Evolutionary conservation across 2,113 vertebrate species (phyloP).

Genomic region (Prunella fulvescens): DNA sequence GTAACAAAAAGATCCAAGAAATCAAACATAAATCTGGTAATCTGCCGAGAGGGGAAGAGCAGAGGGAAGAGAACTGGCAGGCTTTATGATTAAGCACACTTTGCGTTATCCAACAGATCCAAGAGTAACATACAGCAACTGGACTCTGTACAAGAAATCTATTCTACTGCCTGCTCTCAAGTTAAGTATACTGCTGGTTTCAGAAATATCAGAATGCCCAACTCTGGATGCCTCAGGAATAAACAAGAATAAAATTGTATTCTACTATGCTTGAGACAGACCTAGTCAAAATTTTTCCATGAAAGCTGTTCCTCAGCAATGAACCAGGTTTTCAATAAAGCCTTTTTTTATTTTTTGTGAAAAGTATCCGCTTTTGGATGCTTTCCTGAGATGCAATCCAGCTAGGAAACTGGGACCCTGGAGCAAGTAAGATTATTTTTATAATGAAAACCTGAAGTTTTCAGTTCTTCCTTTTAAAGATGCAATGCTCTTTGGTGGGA

Average conservation of each 20-base stretch:
- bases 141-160: background rate
- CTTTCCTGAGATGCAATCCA: background rate
- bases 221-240: background rate
- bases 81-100: background rate
- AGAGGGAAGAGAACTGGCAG: constrained; percentile 13
- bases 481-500: background rate
- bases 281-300: background rate
- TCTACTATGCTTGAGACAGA: background rate
- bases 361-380: background rate
- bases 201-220: background rate
- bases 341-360: background rate
- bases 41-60: background rate
- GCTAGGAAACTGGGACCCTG: background rate
- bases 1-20: constrained; percentile 24
- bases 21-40: constrained; percentile 24
- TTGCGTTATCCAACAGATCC: background rate
- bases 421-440: background rate
- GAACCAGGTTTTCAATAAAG: background rate
- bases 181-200: background rate
- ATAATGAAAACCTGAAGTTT: background rate
- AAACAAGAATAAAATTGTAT: background rate
- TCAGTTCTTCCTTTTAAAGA: background rate
- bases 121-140: constrained; percentile 21
- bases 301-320: background rate
- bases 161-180: background rate